Evolutionary conservation across 2,888 invertebrate species (phyloP).

Genomic region (Cheilosia pagana): DNA sequence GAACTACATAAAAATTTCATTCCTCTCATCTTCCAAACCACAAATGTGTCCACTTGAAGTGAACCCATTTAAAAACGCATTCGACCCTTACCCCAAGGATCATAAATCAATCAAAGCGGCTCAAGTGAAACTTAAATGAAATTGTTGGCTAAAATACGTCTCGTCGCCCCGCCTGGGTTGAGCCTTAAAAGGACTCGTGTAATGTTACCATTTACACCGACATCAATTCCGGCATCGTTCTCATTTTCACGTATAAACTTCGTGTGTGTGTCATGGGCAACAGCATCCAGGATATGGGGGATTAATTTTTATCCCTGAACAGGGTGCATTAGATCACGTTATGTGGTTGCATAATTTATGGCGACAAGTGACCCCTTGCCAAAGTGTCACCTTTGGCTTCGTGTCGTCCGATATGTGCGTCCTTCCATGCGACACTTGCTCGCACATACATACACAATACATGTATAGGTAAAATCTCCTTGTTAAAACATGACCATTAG

Average conservation of each 20-base stretch:
- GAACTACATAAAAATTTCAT: slow-evolving; percentile 9
- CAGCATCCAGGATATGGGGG: slow-evolving; percentile 65
- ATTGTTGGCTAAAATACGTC: slow-evolving; percentile 15
- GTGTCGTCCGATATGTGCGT: slow-evolving; percentile 34
- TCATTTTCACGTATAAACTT: slow-evolving; percentile 66
- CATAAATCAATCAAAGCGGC: slow-evolving; percentile 70
- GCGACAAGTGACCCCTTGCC: slow-evolving; percentile 73
- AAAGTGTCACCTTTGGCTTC: slow-evolving; percentile 69
- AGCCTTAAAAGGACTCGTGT: slow-evolving; percentile 67
- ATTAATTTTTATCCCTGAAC: slow-evolving; percentile 74
- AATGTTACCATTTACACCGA: slow-evolving; percentile 70
- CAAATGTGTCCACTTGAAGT: not conserved
- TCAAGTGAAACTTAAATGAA: slow-evolving; percentile 68
- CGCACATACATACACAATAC: slow-evolving; percentile 25
- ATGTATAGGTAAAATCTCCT: slow-evolving; percentile 11
- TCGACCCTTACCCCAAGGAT: slow-evolving; percentile 32
- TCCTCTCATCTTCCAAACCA: not conserved
- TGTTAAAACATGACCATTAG: slow-evolving; percentile 60
- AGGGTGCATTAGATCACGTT: slow-evolving; percentile 75
- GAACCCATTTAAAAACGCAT: slow-evolving; percentile 23
- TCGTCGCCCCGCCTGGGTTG: slow-evolving; percentile 8
- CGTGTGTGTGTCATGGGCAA: slow-evolving; percentile 50
- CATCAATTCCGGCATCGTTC: slow-evolving; percentile 70
- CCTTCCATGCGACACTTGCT: slow-evolving; percentile 27
- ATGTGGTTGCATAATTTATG: slow-evolving; percentile 75